Percentiles rank a stretch among this genome's conserved stretches.
These are phyloP conservation scores for Puffinus mauretanicus DNA, from an alignment of 2,113 vertebrate genomes.

Conservation along the genomic window DNA sequence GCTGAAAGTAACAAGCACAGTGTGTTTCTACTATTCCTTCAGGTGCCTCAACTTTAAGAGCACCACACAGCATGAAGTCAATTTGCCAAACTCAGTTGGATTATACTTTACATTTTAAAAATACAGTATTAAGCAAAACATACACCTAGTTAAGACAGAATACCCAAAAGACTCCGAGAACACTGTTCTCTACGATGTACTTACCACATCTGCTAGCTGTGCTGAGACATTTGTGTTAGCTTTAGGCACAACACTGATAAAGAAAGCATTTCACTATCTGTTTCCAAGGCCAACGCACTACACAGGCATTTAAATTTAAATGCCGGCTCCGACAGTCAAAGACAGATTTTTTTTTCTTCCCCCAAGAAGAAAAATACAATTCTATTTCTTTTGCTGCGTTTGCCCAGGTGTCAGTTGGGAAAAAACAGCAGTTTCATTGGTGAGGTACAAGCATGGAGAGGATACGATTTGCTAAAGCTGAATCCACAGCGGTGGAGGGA, in stretches of 20 bases:
- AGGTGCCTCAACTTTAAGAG: not conserved
- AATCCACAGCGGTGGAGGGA: not conserved
- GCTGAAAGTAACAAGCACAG: not conserved
- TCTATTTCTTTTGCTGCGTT: not conserved
- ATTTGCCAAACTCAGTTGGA: not conserved
- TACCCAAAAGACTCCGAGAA: not conserved
- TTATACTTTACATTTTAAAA: not conserved
- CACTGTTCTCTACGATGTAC: not conserved
- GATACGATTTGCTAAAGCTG: not conserved
- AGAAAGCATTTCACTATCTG: not conserved
- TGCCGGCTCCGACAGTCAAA: not conserved
- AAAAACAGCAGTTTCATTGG: not conserved
- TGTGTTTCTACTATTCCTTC: not conserved
- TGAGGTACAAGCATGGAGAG: not conserved
- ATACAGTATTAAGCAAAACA: not conserved
- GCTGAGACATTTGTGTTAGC: not conserved
- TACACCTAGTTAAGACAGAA: not conserved
- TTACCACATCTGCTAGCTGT: not conserved
- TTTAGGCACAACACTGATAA: not conserved
- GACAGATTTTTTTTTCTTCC: not conserved
- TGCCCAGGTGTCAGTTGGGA: not conserved
- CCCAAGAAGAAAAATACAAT: not conserved
- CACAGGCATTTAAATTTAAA: not conserved
- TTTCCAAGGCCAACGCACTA: not conserved
- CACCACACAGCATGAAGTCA: not conserved